Evolutionary conservation across 2,113 vertebrate genomes (phyloP).

Genomic region (Phoenicopterus ruber): DNA sequence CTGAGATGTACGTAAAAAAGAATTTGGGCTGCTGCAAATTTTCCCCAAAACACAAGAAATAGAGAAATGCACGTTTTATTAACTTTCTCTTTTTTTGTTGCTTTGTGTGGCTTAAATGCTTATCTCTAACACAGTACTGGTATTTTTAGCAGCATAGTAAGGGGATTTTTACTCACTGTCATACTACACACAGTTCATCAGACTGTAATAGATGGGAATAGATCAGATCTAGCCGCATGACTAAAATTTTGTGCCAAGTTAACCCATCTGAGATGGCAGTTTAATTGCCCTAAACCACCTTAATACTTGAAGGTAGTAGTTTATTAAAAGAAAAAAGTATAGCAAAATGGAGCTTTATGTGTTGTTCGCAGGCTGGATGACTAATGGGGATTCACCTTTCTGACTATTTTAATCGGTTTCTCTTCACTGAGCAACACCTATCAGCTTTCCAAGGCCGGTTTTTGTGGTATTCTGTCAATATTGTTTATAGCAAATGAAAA

Average conservation of each 20-base stretch:
- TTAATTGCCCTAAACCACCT: constrained; percentile 47
- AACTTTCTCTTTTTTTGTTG: background rate
- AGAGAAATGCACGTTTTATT: background rate
- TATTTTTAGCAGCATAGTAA: constrained; percentile 62
- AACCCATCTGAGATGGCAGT: constrained; percentile 33
- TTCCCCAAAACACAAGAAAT: background rate
- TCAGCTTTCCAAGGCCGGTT: background rate
- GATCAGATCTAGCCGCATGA: background rate
- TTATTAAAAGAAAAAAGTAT: background rate
- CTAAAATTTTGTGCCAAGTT: constrained; percentile 53
- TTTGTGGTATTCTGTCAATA: constrained; percentile 13
- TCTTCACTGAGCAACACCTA: constrained; percentile 1
- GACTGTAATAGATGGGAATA: constrained; percentile 18
- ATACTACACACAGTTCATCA: constrained; percentile 25
- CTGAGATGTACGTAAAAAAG: background rate
- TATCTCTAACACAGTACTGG: background rate
- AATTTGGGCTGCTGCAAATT: background rate
- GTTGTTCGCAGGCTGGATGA: background rate
- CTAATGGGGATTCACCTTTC: background rate
- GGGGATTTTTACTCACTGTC: constrained; percentile 23
- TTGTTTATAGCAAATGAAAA: background rate
- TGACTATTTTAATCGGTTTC: constrained; percentile 4
- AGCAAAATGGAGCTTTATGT: background rate
- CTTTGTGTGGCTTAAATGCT: background rate
- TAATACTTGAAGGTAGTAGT: background rate